Evolutionary conservation across 1,140 invertebrate species (phyloP).

Genomic region (Phymorhynchus buccinoides): DNA sequence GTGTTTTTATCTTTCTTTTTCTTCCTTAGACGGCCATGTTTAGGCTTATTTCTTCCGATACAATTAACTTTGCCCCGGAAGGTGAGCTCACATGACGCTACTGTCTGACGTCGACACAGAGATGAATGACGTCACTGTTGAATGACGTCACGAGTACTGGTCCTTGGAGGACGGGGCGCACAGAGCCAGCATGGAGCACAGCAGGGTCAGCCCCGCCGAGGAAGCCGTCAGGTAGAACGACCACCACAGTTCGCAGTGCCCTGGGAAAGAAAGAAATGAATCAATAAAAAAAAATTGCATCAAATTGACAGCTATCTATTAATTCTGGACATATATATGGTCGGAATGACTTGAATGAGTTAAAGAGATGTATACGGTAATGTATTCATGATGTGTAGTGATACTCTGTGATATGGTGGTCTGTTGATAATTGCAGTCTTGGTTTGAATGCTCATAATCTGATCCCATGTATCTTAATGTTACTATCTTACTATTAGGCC

Average conservation of each 20-base stretch:
- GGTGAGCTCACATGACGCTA: background rate
- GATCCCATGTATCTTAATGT: no score
- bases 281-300: background rate
- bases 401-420: no score
- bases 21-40: no score
- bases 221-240: constrained; percentile 75
- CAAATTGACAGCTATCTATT: background rate
- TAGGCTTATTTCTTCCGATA: background rate
- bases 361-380: no score
- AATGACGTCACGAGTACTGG: constrained; percentile 22
- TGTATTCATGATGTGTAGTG: no score
- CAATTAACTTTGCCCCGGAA: background rate
- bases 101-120: background rate
- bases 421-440: no score
- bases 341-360: no score
- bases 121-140: background rate
- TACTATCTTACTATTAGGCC: no score
- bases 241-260: constrained; percentile 79
- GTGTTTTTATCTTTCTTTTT: no score
- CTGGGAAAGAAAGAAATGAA: constrained; percentile 68
- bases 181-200: constrained; percentile 49
- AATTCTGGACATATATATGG: no score
- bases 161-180: constrained; percentile 36
- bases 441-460: no score
- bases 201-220: constrained; percentile 45